Percentiles rank a stretch among this genome's conserved stretches.
These are phyloP conservation scores for Therioaphis trifolii DNA, from an alignment of 2,888 invertebrate species.

Conservation along the genomic window DNA sequence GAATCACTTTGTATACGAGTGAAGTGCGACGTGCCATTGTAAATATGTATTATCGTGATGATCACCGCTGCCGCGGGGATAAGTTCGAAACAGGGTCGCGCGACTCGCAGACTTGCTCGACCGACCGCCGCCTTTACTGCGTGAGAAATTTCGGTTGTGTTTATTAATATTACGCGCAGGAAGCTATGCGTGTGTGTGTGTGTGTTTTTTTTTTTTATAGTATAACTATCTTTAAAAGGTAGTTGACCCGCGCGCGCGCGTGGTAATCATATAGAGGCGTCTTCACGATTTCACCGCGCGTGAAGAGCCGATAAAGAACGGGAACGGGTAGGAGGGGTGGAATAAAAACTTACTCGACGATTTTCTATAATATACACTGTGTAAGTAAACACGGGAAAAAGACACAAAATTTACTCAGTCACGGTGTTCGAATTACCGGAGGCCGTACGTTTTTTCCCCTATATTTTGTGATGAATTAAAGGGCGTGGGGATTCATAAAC, in stretches of 20 bases:
- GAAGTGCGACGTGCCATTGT: too few relatives aligned
- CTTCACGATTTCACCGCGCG: constrained; percentile 53
- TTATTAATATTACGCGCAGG: neutral
- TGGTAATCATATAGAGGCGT: constrained; percentile 61
- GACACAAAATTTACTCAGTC: constrained; percentile 57
- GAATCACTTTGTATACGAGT: too few relatives aligned
- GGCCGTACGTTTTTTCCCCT: constrained; percentile 37
- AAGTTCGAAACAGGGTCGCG: too few relatives aligned
- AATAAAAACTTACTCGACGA: too few relatives aligned
- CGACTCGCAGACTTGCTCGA: too few relatives aligned
- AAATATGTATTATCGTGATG: too few relatives aligned
- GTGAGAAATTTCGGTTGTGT: constrained; percentile 47
- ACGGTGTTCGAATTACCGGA: constrained; percentile 58
- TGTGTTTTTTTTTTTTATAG: neutral
- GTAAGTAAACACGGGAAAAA: constrained; percentile 40
- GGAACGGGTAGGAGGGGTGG: neutral
- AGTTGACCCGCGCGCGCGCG: constrained; percentile 28
- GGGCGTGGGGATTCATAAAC: neutral
- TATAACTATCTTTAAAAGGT: constrained; percentile 26
- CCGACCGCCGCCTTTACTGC: neutral
- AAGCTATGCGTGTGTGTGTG: neutral
- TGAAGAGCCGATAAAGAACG: too few relatives aligned
- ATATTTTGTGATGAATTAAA: constrained; percentile 38
- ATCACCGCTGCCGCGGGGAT: too few relatives aligned
- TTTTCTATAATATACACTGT: neutral